These are phyloP conservation scores for Zosterops lateralis DNA, from an alignment of 2,113 vertebrate species.

Conservation along the genomic window DNA sequence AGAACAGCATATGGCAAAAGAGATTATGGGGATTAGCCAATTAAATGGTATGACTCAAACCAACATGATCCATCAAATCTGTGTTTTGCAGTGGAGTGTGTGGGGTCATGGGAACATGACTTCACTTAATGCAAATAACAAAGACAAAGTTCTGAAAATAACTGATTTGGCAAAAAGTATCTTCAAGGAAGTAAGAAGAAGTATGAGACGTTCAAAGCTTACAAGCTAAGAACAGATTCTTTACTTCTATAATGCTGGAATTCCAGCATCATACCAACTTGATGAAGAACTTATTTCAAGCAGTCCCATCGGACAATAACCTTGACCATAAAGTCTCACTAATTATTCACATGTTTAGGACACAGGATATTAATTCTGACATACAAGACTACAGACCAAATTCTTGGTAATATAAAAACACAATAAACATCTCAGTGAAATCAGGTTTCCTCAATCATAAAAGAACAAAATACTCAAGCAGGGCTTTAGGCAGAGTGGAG, in stretches of 20 bases:
- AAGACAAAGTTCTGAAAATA: neutral
- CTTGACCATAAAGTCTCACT: neutral
- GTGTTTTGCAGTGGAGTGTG: neutral
- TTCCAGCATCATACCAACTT: neutral
- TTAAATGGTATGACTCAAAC: slow-evolving; percentile 76
- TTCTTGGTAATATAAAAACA: neutral
- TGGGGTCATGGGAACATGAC: neutral
- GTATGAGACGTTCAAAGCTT: neutral
- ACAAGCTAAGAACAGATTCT: neutral
- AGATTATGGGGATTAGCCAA: slow-evolving; percentile 84
- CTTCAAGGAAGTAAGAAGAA: neutral
- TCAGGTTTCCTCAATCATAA: neutral
- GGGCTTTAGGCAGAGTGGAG: neutral
- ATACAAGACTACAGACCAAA: neutral
- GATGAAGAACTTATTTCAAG: neutral
- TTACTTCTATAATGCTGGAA: neutral
- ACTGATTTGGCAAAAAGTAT: neutral
- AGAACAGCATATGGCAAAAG: slow-evolving; percentile 81
- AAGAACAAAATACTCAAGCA: neutral
- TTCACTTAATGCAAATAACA: neutral
- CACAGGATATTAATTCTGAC: neutral
- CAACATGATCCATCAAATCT: slow-evolving; percentile 65
- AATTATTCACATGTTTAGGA: neutral
- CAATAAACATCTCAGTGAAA: neutral
- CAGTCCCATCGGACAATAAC: neutral